Base-by-base conservation (phyloP, 2,797 vertebrate genomes). In the Pseudochirops cupreus region DNA sequence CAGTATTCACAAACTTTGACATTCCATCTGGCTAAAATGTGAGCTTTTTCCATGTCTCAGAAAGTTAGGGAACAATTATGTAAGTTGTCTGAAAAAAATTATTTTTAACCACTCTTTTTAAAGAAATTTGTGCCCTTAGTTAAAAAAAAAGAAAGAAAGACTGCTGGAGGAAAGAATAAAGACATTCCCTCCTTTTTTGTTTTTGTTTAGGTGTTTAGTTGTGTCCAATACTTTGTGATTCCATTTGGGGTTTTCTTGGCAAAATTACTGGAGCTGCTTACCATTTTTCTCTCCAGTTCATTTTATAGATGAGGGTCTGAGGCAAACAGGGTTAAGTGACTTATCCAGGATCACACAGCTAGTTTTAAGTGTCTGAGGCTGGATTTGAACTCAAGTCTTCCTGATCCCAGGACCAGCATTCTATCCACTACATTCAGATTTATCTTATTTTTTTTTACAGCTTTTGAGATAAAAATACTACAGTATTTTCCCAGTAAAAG, bases 51-150 rank as follows among this genome's bases (percentile, higher is more conserved):
- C 82, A 89, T 97, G 91, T 97, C 96, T 92, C 92, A 97, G 94
- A 96, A 97, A 97, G 96, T 97, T 98, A 95, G 96, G 93, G 92
- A 98, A 97, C 95, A 97, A 95, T 98, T 98, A 96, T 97, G 96
- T 97, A 98, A 97, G 96, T 94, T 50, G 52, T 95, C 97, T 97
- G 53, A 56, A 97, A 82, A 95, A 93, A 97, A 96, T 7, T 95
- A 96, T 96, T 98, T 96, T 97, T 96, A 97, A 93, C 26, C 94
- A 55, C 96, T 96, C 91, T 93, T 97, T 97, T 95, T 91, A 93
- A 93, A 90, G 50, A 93, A 67, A 93, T 94, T 96, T 92, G 26
- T 52, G 21, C 59, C 91, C 93, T 92, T 93, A 28, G 4, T 96
- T 97, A 18, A 96, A 97, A 67, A 9, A 97, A 97, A 56, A 91